phyloP scores from a whole-genome alignment of 2,888 invertebrate genomes.

The Mythimna lalbum region DNA sequence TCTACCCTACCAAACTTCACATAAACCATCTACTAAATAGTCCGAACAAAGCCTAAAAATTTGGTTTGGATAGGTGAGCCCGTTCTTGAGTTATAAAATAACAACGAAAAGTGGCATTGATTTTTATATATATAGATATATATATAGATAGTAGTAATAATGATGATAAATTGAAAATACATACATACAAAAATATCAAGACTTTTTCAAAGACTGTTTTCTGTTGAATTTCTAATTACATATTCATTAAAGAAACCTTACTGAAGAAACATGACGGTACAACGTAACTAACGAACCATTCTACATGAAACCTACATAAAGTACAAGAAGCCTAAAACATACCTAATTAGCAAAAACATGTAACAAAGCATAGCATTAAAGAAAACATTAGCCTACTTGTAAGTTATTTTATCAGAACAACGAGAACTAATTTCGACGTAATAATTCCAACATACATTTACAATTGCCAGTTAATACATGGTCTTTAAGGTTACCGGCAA shows the following conservation, averaged over 20 bases:
- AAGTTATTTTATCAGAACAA: conserved; percentile 11
- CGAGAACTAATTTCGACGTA: conserved; percentile 4
- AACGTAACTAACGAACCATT: neutral
- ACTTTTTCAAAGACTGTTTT: neutral
- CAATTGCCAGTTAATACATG: conserved; percentile 3
- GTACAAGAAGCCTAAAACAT: conserved; percentile 17
- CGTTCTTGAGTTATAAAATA: too few relatives aligned
- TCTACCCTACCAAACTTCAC: too few relatives aligned
- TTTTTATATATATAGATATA: too few relatives aligned
- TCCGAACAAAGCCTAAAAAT: too few relatives aligned
- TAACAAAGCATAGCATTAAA: conserved; percentile 5
- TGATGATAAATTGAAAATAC: neutral
- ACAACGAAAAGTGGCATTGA: too few relatives aligned
- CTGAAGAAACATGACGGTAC: neutral
- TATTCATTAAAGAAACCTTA: neutral
- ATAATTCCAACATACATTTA: neutral
- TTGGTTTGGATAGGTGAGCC: too few relatives aligned
- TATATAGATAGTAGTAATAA: too few relatives aligned
- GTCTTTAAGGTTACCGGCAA: too few relatives aligned
- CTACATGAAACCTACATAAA: conserved; percentile 9
- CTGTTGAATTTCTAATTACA: neutral
- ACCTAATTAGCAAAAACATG: conserved; percentile 34
- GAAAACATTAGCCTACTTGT: conserved; percentile 36
- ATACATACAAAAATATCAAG: neutral
- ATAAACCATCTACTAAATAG: too few relatives aligned